A percentile compares a stretch with the other conserved stretches of the same genome.
Evolutionary conservation across 2,113 vertebrate genomes (phyloP).

Genomic region (Misgurnus anguillicaudatus): DNA sequence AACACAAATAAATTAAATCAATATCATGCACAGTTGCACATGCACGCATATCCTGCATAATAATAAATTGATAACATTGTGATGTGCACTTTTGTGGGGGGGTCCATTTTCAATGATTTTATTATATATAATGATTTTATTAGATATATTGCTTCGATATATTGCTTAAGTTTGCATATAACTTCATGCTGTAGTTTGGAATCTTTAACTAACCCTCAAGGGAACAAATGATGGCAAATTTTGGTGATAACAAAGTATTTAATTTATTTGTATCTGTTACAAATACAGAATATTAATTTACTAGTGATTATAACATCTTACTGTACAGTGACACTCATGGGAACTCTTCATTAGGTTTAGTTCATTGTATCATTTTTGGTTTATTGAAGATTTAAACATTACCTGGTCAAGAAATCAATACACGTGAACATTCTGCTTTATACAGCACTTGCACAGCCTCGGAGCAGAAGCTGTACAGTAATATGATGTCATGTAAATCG

Average conservation of each 20-base stretch:
- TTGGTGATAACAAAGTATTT: not conserved
- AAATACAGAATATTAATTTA: slow-evolving; percentile 3
- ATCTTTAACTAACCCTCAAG: too few relatives aligned
- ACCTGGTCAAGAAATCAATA: not conserved
- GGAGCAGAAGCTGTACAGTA: not conserved
- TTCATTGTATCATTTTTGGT: not conserved
- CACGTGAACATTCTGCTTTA: not conserved
- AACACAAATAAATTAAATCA: too few relatives aligned
- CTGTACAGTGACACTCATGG: not conserved
- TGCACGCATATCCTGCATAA: too few relatives aligned
- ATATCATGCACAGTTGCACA: too few relatives aligned
- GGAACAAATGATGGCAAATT: not conserved
- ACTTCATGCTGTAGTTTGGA: too few relatives aligned
- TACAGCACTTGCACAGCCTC: slow-evolving; percentile 3
- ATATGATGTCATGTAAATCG: not conserved
- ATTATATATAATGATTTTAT: too few relatives aligned
- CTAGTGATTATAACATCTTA: slow-evolving; percentile 1
- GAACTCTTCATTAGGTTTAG: not conserved
- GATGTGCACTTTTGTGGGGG: not conserved
- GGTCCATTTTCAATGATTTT: not conserved
- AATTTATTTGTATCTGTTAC: not conserved
- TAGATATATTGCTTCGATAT: too few relatives aligned
- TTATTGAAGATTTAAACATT: not conserved
- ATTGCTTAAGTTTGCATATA: too few relatives aligned
- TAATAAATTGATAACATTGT: too few relatives aligned